Conservation (phyloP, 1,140 invertebrate genomes). For the Zaprionus capensis region DNA sequence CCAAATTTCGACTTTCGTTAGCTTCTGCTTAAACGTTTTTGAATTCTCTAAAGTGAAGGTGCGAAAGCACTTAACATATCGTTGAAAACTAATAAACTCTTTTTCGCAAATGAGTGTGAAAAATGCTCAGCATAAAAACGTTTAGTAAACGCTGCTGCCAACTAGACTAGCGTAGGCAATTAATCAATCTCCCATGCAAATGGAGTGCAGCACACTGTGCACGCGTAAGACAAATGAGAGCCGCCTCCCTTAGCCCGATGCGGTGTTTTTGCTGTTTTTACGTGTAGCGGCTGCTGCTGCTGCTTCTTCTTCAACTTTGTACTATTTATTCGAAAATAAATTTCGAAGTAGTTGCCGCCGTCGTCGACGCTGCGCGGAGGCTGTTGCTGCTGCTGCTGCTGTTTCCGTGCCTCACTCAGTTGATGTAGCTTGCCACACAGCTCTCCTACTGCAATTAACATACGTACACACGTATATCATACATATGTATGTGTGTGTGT, state of each 20-base stretch:
- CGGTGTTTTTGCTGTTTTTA: slow-evolving; percentile 70
- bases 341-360: slow-evolving; percentile 74
- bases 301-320: slow-evolving; percentile 79
- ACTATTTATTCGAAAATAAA: slow-evolving; percentile 82
- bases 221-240: slow-evolving; percentile 57
- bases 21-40: not conserved
- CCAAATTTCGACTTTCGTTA: not conserved
- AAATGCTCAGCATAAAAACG: slow-evolving; percentile 10
- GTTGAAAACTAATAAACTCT: slow-evolving; percentile 10
- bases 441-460: slow-evolving; percentile 69
- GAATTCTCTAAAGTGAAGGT: slow-evolving; percentile 19
- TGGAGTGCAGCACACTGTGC: slow-evolving; percentile 58
- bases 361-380: slow-evolving; percentile 6
- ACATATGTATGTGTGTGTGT: slow-evolving; percentile 20
- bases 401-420: slow-evolving; percentile 26
- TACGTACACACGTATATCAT: slow-evolving; percentile 29
- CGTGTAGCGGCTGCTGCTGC: slow-evolving; percentile 53
- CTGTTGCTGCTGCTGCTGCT: slow-evolving; percentile 15
- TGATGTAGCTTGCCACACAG: slow-evolving; percentile 52
- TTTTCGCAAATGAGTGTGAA: slow-evolving; percentile 24
- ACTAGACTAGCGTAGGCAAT: not conserved
- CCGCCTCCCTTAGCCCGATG: slow-evolving; percentile 40
- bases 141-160: not conserved
- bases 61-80: slow-evolving; percentile 20
- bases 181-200: slow-evolving; percentile 26